phyloP scores from a whole-genome alignment of 2,113 vertebrate genomes.

The human region GRCh38 chr17:53637501-53638000 shows the following conservation, averaged over 20 bases:
- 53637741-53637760: neutral
- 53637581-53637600: neutral
- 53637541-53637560: neutral
- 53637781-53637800: neutral
- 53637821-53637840: neutral
- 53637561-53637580: neutral
- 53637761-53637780: neutral
- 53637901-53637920: neutral
- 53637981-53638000: neutral
- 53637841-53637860: neutral
- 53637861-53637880: neutral
- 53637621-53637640: neutral
- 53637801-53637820: neutral
- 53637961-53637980: fast-evolving
- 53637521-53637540: neutral
- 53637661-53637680: neutral
- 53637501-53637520: neutral
- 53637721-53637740: neutral
- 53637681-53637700: neutral
- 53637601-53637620: neutral
- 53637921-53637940: neutral
- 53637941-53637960: neutral
- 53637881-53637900: neutral
- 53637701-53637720: neutral
- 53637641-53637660: neutral